Evolutionary conservation across 2,797 vertebrate genomes (phyloP), one percentile per base, ranked within the genome.

Genomic region (Parauchenoglanis punctatus): DNA sequence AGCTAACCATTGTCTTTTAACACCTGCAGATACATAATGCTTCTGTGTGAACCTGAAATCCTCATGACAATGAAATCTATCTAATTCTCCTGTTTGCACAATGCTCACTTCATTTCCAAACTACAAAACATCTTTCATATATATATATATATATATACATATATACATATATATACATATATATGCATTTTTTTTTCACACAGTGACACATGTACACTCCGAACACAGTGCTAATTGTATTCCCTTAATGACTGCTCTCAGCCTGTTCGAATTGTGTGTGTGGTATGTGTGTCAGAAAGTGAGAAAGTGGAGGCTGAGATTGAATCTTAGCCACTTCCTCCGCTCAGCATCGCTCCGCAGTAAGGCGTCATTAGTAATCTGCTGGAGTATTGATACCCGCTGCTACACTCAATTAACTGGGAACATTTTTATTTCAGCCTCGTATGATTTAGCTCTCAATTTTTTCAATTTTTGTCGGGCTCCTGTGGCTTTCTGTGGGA

Each of bases 381-480:
- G 86, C 75, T 85, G 67, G 90, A 90, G 89, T 91, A 86, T 73
- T 91, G 88, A 91, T 89, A 90, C 87, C 91, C 75, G 84, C 89
- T 90, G 91, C 87, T 89, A 89, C 85, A 90, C 89, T 91, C 90
- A 92, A 92, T 92, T 92, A 91, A 90, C 90, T 88, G 70, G 85
- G 86, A 91, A 87, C 82, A 87, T 91, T 90, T 91, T 88, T 85
- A 91, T 91, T 89, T 89, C 83, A 90, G 80, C 87, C 65, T 61
- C 46, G 83, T 90, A 89, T 91, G 87, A 90, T 90, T 91, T 88
- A 85, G 85, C 86, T 89, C 88, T 89, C 86, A 84, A 87, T 90
- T 90, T 88, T 81, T 70, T 85, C 44, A 35, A 31, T 78, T 70
- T 85, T 85, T 85, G 81, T 89, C 83, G 67, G 85, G 86, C 86